Base-by-base conservation (phyloP, 2,888 invertebrate species). In the Sclerodermus sp. region DNA sequence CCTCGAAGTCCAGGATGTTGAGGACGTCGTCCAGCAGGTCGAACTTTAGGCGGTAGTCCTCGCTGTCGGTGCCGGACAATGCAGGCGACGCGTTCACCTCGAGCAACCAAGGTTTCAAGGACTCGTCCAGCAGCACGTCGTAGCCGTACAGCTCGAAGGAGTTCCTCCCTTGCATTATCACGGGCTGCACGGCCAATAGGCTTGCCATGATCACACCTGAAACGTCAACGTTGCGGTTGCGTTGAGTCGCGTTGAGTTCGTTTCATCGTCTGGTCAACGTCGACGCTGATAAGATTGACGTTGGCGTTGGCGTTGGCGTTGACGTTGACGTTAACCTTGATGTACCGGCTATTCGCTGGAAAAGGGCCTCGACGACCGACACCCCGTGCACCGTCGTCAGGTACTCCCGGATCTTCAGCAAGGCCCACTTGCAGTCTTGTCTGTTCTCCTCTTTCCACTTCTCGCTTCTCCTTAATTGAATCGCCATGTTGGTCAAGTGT, bases 101-200 rank as follows among this genome's bases (percentile, higher is more conserved):
- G 36, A 84, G 74, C 40, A 84, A 66, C 84, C 84, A 84, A 55
- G 85, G 84, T 60, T 80, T 82, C 13, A 85, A 71, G 46, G 79
- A 68, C n/a, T 76, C 76, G 67, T 85, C 84, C 16, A 86, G 71
- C 1, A 86, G 72, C 34, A 86, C 80, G 64, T 86, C 85, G 66
- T 85, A 86, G 14, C 85, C 85, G 64, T 85, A 85, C 50, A 85
- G 77, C 66, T 86, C 85, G 71, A 86, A 86, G 58, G 85, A 85
- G 64, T 85, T 85, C 48, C 79, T 79, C 68, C 62, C 82, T 14
- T 77, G 75, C 71, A 83, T 81, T 54, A 84, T 82, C 48, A 80
- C 77, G 48, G 80, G 79, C 65, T 83, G 81, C 13, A 83, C 84
- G 56, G 82, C 81, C 55, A 81, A 78, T 42, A 84, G 68, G 57